Evolutionary conservation across 2,888 invertebrate species (phyloP).

Genomic region (Cinara cedri): DNA sequence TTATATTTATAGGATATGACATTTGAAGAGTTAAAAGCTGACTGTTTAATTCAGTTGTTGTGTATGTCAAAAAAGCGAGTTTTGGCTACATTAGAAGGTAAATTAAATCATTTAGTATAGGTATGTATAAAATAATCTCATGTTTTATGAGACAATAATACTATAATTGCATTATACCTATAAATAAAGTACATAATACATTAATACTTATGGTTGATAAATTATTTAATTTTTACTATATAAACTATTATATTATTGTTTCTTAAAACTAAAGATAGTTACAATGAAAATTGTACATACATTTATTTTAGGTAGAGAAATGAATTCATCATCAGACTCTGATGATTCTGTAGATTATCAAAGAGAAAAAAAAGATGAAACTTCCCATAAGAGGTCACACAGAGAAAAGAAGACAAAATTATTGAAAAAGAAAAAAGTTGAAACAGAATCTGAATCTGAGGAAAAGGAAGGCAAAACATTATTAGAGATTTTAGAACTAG

Average conservation of each 20-base stretch:
- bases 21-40: slow-evolving; percentile 60
- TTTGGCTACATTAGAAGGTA: slow-evolving; percentile 58
- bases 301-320: slow-evolving; percentile 35
- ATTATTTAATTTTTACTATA: too few species aligned
- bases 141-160: too few species aligned
- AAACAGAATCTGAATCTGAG: slow-evolving; percentile 37
- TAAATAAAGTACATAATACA: too few species aligned
- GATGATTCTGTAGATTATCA: slow-evolving; percentile 38
- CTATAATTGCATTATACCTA: too few species aligned
- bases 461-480: slow-evolving; percentile 62
- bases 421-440: slow-evolving; percentile 33
- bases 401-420: slow-evolving; percentile 44
- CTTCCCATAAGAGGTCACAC: slow-evolving; percentile 18
- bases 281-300: background rate
- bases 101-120: background rate
- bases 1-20: slow-evolving; percentile 55
- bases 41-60: slow-evolving; percentile 60
- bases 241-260: too few species aligned
- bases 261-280: background rate
- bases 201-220: too few species aligned
- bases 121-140: too few species aligned
- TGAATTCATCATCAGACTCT: slow-evolving; percentile 57
- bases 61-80: slow-evolving; percentile 59
- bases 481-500: slow-evolving; percentile 67
- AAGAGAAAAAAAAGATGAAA: slow-evolving; percentile 22